A percentile compares a stretch with the other conserved stretches of the same genome.
These are phyloP conservation scores for Henricia sp. DNA, from an alignment of 53 echinoderm and acorn worm genomes.

Conservation along the genomic window DNA sequence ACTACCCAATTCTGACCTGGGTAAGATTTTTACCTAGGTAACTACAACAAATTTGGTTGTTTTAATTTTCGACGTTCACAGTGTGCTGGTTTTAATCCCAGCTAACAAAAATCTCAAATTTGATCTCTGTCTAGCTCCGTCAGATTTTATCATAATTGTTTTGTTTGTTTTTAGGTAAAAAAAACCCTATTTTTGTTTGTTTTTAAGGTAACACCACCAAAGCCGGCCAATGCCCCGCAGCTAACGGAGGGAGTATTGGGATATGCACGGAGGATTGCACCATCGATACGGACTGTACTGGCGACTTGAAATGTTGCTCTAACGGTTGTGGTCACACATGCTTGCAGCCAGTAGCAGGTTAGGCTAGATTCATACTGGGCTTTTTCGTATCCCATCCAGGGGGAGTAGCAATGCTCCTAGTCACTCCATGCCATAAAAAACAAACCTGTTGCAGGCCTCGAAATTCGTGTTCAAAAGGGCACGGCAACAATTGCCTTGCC, in stretches of 20 bases:
- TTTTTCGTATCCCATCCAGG: too few relatives aligned
- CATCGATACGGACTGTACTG: conserved; percentile 57
- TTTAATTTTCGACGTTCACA: too few relatives aligned
- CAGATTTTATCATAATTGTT: neutral
- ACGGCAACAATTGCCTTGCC: too few relatives aligned
- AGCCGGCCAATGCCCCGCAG: conserved; percentile 20
- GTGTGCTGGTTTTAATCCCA: neutral
- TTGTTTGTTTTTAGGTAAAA: neutral
- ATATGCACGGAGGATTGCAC: conserved; percentile 64
- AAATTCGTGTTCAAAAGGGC: too few relatives aligned
- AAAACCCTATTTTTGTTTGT: neutral
- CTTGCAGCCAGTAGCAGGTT: conserved; percentile 42
- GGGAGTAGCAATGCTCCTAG: too few relatives aligned
- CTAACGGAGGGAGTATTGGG: conserved; percentile 2
- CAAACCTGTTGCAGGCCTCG: neutral
- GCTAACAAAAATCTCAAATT: neutral
- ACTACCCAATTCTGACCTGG: too few relatives aligned
- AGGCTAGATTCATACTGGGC: too few relatives aligned
- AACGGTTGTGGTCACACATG: conserved; percentile 84
- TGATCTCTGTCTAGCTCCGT: neutral
- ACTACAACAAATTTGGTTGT: too few relatives aligned
- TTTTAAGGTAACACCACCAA: neutral
- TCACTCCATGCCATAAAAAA: too few relatives aligned
- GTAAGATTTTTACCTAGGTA: too few relatives aligned
- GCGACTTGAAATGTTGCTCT: conserved; percentile 73